A percentile compares a stretch with the other conserved stretches of the same genome.
Evolutionary conservation across 2,113 vertebrate genomes (phyloP).

Genomic region (Mungos mungo): DNA sequence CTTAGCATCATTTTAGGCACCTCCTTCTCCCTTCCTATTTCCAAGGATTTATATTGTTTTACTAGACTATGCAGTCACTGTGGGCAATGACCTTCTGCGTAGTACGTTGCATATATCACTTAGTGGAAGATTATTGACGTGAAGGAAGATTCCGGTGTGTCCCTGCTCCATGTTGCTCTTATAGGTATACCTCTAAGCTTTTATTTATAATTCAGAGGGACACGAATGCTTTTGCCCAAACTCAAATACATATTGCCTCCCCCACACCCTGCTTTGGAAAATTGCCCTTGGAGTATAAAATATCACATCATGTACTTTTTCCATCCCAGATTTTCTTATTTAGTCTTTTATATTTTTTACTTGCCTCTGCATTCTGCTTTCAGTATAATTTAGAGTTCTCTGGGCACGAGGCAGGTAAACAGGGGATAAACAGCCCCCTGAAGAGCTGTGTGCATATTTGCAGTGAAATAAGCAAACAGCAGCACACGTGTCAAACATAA

Average conservation of each 20-base stretch:
- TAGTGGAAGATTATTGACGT: neutral
- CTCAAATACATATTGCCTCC: neutral
- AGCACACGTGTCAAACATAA: neutral
- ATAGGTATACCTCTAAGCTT: neutral
- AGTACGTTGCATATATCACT: neutral
- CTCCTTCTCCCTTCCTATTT: neutral
- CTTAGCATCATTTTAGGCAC: neutral
- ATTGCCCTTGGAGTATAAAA: neutral
- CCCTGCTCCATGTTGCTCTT: neutral
- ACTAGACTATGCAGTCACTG: neutral
- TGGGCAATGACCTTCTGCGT: neutral
- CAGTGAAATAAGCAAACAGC: neutral
- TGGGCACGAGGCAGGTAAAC: neutral
- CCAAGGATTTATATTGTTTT: conserved; percentile 26
- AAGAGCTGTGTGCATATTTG: neutral
- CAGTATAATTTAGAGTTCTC: neutral
- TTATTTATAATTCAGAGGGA: neutral
- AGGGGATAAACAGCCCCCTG: neutral
- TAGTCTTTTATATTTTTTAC: neutral
- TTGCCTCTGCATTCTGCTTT: neutral
- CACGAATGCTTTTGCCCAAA: neutral
- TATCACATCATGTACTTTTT: neutral
- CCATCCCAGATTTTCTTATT: neutral
- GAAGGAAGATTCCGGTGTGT: neutral
- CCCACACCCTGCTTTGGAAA: neutral